Conservation (phyloP, 2,113 vertebrate genomes). For the Protomyctophum bolini region DNA sequence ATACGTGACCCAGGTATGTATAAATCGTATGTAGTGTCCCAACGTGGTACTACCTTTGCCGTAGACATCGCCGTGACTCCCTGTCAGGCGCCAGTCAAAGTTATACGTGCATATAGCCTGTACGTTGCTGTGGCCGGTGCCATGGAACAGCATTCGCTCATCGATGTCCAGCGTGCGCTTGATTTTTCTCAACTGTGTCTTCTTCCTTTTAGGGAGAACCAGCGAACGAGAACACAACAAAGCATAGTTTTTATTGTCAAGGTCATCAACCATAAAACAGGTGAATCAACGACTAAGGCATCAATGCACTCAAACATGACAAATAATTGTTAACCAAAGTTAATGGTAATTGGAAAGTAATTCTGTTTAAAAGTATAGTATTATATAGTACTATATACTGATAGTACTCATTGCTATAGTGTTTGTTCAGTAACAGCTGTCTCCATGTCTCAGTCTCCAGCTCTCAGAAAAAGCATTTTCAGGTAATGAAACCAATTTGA, state of each 20-base stretch:
- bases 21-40: too few relatives aligned
- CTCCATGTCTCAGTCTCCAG: too few relatives aligned
- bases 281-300: neutral
- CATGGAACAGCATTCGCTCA: slow-evolving; percentile 96
- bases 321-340: too few relatives aligned
- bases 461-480: too few relatives aligned
- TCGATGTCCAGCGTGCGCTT: slow-evolving; percentile 85
- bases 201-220: slow-evolving; percentile 83
- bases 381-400: too few relatives aligned
- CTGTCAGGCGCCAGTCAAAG: slow-evolving; percentile 96
- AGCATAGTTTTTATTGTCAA: slow-evolving; percentile 3
- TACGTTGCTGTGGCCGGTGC: slow-evolving; percentile 94
- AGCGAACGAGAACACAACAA: slow-evolving; percentile 39
- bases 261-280: neutral
- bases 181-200: slow-evolving; percentile 92
- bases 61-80: slow-evolving; percentile 91
- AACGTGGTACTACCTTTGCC: slow-evolving; percentile 87
- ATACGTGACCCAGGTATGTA: too few relatives aligned
- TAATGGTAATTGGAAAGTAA: too few relatives aligned
- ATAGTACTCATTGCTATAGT: too few relatives aligned
- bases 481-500: too few relatives aligned
- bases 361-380: too few relatives aligned
- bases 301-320: too few relatives aligned
- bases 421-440: too few relatives aligned
- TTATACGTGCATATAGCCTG: slow-evolving; percentile 97